Evolutionary conservation across 2,113 vertebrate genomes (phyloP).

Genomic region (Talpa occidentalis): DNA sequence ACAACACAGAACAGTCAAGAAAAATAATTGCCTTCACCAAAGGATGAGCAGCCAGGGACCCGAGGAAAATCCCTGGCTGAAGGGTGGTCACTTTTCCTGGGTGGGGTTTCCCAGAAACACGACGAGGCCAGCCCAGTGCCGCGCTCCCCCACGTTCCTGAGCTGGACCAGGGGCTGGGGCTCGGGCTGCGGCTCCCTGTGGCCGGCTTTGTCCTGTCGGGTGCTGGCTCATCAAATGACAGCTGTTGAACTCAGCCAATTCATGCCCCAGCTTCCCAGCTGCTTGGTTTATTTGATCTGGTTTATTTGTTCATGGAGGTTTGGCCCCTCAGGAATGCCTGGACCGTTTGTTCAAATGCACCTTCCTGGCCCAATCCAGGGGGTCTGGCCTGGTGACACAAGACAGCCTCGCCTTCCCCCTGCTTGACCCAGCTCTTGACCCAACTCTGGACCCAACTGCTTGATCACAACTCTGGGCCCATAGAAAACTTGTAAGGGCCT

Average conservation of each 20-base stretch:
- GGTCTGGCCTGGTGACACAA: background rate
- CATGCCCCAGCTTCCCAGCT: accelerated
- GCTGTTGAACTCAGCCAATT: background rate
- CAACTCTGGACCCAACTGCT: too few species aligned
- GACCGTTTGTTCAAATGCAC: background rate
- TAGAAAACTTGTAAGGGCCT: too few species aligned
- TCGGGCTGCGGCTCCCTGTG: too few species aligned
- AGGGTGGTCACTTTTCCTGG: background rate
- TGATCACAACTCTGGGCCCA: too few species aligned
- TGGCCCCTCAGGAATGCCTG: background rate
- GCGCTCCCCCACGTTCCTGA: background rate
- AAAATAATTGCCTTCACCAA: constrained; percentile 54
- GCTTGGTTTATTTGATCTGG: background rate
- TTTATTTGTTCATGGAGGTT: too few species aligned
- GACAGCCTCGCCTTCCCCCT: background rate
- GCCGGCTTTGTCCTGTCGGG: background rate
- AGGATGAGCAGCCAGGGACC: background rate
- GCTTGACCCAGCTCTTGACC: background rate
- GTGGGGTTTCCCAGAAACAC: constrained; percentile 49
- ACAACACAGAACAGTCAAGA: background rate
- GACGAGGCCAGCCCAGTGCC: background rate
- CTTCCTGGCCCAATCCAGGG: background rate
- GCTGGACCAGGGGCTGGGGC: too few species aligned
- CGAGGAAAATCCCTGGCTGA: background rate
- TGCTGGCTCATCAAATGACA: background rate